Evolutionary conservation across 2,888 invertebrate genomes (phyloP), one percentile per base, ranked within the genome.

Genomic region (Andrena chrysosceles): DNA sequence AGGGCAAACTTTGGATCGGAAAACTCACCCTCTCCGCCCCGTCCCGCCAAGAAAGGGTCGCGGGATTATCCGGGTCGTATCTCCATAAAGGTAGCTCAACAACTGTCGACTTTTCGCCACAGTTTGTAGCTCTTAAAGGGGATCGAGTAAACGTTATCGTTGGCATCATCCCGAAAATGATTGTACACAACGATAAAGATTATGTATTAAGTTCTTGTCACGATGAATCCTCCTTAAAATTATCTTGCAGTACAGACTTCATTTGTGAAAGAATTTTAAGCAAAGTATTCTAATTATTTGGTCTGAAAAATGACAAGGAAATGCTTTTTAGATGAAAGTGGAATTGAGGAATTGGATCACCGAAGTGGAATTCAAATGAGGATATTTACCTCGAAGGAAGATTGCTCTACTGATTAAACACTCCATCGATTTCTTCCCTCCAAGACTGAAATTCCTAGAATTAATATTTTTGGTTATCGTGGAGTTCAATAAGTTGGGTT

Each of bases 61-160:
- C 74, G 76, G 77, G 85, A 87, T 89, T 88, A 89, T 84, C 82
- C 85, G 62, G 81, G 84, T 83, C 81, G 85, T 85, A 88, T 87
- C 79, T 87, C 86, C 89, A 87, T 86, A 87, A 83, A 88, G 77
- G 74, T 72, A 62, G 63, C 74, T 74, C 71, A 60, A 74, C 80
- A 81, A 62, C 31, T 56, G 62, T 72, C 79, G 74, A 84, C 81
- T 85, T 85, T 86, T 82, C 75, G 66, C 59, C 75, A 77, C 76
- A 75, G 83, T 85, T 86, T 83, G 66, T 64, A 69, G 62, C 56
- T 77, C 68, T 76, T 74, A 78, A 80, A 77, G 77, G 72, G 81
- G 77, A 82, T 72, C 75, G 68, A n/a, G 75, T 73, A 76, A 67
- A 84, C 60, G 67, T 6, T 4, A 26, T 29, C 33, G 26, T 26